These are phyloP conservation scores for Spinus olivaceus DNA, from an alignment of 2,797 vertebrate species.

Conservation along the genomic window DNA sequence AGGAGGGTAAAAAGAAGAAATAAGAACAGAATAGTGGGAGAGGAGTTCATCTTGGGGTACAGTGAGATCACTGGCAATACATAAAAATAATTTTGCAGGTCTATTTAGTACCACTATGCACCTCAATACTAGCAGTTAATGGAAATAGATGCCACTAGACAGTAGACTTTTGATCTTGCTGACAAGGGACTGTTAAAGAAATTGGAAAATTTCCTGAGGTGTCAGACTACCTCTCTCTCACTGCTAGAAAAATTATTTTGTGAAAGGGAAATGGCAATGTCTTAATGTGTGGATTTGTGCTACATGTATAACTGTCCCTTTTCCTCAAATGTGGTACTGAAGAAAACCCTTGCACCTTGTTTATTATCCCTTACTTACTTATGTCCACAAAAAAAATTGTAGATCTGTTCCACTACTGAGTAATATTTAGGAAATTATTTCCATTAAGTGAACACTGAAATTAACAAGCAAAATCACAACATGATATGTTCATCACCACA, in stretches of 20 bases:
- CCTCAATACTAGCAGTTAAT: not conserved
- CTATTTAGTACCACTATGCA: not conserved
- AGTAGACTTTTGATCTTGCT: not conserved
- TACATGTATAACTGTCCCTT: not conserved
- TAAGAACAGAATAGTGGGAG: not conserved
- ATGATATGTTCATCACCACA: not conserved
- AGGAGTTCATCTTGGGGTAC: not conserved
- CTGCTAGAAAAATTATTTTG: not conserved
- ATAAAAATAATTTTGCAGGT: not conserved
- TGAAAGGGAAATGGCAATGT: not conserved
- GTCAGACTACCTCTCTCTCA: not conserved
- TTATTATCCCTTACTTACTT: not conserved
- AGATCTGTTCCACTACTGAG: not conserved
- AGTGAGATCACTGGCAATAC: not conserved
- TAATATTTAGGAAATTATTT: not conserved
- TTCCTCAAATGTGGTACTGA: not conserved
- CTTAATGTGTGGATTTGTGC: not conserved
- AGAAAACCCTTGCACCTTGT: not conserved
- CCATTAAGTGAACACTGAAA: not conserved
- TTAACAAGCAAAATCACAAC: not conserved
- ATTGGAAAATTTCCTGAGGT: not conserved
- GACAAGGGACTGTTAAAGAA: not conserved
- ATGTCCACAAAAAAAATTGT: not conserved
- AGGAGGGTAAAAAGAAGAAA: not conserved
- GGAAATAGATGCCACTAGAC: not conserved